Evolutionary conservation across 1,140 invertebrate genomes (phyloP).

Genomic region (Hypothenemus hampei): DNA sequence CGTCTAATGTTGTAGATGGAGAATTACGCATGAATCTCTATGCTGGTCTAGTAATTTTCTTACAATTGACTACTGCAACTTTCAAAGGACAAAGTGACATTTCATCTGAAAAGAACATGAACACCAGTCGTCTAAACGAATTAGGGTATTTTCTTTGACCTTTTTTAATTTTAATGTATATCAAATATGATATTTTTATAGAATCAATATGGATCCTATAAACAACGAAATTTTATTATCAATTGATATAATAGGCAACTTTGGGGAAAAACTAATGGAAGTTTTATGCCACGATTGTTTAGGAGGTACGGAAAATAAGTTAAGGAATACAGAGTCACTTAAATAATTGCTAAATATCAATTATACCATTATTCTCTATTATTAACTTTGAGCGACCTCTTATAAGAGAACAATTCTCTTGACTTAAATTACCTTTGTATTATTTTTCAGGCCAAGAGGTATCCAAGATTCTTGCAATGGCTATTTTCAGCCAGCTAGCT

Average conservation of each 20-base stretch:
- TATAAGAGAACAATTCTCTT: too few relatives aligned
- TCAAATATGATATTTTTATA: too few relatives aligned
- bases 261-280: slow-evolving; percentile 77
- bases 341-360: too few relatives aligned
- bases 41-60: slow-evolving; percentile 66
- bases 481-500: slow-evolving; percentile 73
- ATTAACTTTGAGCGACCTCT: too few relatives aligned
- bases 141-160: not conserved
- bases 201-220: slow-evolving; percentile 6
- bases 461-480: slow-evolving; percentile 80
- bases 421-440: too few relatives aligned
- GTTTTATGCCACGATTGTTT: slow-evolving; percentile 81
- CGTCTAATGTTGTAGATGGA: slow-evolving; percentile 63
- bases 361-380: too few relatives aligned
- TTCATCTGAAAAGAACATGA: too few relatives aligned
- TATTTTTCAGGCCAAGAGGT: slow-evolving; percentile 64
- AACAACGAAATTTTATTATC: slow-evolving; percentile 28
- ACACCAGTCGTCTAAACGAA: too few relatives aligned
- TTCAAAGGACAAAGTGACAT: too few relatives aligned
- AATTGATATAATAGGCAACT: slow-evolving; percentile 42
- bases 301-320: slow-evolving; percentile 71
- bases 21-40: slow-evolving; percentile 82
- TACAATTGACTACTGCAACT: slow-evolving; percentile 72
- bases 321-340: too few relatives aligned
- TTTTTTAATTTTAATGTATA: too few relatives aligned